phyloP scores from a whole-genome alignment of 2,797 vertebrate species.

The Epinephelus coioides region DNA sequence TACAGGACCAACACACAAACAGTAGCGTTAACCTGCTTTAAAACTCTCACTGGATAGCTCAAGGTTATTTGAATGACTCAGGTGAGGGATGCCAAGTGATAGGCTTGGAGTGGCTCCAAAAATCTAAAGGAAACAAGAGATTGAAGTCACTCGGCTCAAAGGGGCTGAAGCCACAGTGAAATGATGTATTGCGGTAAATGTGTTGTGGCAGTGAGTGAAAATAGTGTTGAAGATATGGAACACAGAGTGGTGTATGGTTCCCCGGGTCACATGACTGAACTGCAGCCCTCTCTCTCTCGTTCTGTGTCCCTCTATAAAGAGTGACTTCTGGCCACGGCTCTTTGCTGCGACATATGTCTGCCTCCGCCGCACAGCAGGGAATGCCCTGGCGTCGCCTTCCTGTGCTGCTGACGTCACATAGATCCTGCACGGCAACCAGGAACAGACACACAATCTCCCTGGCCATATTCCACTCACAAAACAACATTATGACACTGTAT shows the following conservation, averaged over 20 bases:
- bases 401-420: constrained; percentile 73
- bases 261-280: constrained; percentile 35
- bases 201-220: constrained; percentile 28
- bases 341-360: constrained; percentile 78
- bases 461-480: constrained; percentile 30
- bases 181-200: neutral
- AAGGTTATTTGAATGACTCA: constrained; percentile 53
- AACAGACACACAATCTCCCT: constrained; percentile 48
- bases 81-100: constrained; percentile 18
- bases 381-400: constrained; percentile 63
- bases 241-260: constrained; percentile 14
- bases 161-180: neutral
- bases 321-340: constrained; percentile 68
- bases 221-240: neutral
- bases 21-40: neutral
- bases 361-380: constrained; percentile 76
- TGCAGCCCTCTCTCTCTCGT: constrained; percentile 7
- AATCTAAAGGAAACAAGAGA: constrained; percentile 19
- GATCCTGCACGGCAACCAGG: constrained; percentile 57
- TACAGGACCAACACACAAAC: neutral
- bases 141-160: constrained; percentile 11
- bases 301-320: constrained; percentile 26
- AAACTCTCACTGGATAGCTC: neutral
- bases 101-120: constrained; percentile 20
- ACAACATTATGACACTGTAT: neutral